phyloP scores from a whole-genome alignment of 2,888 invertebrate species.

The Papilio demoleus region DNA sequence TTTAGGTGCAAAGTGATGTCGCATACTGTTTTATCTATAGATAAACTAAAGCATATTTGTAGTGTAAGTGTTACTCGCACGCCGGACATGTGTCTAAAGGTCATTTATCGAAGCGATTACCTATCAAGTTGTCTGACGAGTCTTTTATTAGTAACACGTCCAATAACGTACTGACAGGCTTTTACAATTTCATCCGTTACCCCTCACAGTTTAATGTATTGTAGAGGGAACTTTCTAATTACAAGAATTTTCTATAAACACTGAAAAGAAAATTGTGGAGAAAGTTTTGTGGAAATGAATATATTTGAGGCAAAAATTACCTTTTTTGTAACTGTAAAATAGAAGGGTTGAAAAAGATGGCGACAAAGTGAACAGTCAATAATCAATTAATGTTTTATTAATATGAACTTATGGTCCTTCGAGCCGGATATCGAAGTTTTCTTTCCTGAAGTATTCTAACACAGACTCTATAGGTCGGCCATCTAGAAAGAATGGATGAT shows the following conservation, averaged over 20 bases:
- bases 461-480: no score
- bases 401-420: no score
- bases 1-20: no score
- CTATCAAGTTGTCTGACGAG: conserved; percentile 22
- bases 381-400: no score
- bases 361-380: no score
- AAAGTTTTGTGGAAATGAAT: neutral
- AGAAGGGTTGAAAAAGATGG: no score
- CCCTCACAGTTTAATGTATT: conserved; percentile 2
- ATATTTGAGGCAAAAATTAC: neutral
- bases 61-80: neutral
- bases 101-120: conserved; percentile 18
- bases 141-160: conserved; percentile 25
- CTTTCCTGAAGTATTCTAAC: no score
- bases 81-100: conserved; percentile 7
- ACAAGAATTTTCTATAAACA: neutral
- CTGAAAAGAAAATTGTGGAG: neutral
- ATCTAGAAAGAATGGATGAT: no score
- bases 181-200: conserved; percentile 28
- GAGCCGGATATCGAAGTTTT: no score
- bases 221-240: neutral
- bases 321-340: no score
- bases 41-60: neutral
- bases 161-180: conserved; percentile 29
- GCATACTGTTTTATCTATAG: no score